These are phyloP conservation scores for Hippocampus mohnikei DNA, from an alignment of 2,113 vertebrate genomes.

Conservation along the genomic window DNA sequence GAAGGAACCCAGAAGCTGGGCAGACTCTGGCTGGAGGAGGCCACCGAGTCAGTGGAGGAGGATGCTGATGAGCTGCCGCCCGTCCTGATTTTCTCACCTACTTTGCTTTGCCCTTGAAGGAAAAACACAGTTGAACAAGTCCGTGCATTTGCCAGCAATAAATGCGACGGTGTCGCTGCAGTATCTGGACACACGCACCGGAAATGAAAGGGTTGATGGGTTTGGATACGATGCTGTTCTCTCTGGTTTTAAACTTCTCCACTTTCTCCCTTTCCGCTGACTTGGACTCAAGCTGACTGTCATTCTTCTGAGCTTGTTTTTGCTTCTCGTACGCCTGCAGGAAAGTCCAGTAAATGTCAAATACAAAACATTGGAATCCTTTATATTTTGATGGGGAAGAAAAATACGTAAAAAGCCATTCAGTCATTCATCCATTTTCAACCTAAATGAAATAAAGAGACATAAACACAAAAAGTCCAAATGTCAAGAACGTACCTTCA, in stretches of 20 bases:
- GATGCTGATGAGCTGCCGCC: conserved; percentile 37
- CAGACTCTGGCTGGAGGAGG: conserved; percentile 57
- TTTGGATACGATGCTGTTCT: conserved; percentile 85
- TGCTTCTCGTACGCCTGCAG: conserved; percentile 85
- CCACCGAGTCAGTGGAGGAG: not conserved
- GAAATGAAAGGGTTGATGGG: conserved; percentile 86
- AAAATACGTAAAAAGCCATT: not conserved
- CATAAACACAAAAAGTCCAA: not conserved
- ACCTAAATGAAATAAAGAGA: no score
- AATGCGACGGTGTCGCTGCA: not conserved
- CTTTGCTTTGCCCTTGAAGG: conserved; percentile 44
- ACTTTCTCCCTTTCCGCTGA: conserved; percentile 78
- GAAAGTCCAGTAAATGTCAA: not conserved
- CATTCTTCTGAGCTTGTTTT: conserved; percentile 74
- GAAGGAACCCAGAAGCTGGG: conserved; percentile 91
- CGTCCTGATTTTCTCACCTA: not conserved
- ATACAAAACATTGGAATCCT: not conserved
- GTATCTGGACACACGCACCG: conserved; percentile 40
- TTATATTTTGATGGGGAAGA: not conserved
- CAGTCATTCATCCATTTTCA: not conserved
- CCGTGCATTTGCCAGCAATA: not conserved
- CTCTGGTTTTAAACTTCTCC: conserved; percentile 81
- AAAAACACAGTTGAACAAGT: not conserved
- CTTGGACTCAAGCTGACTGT: conserved; percentile 74
- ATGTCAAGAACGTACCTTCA: conserved; percentile 74